phyloP scores from a whole-genome alignment of 2,113 vertebrate genomes.

The Marcusenius ussheri region DNA sequence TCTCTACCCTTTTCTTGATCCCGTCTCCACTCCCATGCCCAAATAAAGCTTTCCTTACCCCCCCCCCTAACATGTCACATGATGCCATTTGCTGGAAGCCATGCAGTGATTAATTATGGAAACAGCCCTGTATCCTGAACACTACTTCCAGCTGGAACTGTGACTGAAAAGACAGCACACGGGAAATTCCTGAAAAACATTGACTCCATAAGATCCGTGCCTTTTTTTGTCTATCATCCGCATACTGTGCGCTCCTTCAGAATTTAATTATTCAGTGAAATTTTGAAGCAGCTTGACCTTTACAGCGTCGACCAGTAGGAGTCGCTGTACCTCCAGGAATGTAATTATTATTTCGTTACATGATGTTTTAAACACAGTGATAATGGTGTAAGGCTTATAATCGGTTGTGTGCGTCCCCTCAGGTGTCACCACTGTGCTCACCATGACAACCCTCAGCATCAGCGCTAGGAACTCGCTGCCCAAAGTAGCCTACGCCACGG shows the following conservation, averaged over 20 bases:
- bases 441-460: conserved; percentile 98
- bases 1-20: background rate
- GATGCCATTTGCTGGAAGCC: background rate
- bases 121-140: background rate
- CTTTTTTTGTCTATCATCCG: background rate
- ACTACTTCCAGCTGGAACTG: background rate
- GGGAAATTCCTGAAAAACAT: background rate
- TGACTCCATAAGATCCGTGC: background rate
- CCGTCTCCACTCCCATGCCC: background rate
- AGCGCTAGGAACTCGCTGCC: conserved; percentile 97
- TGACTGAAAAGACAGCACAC: background rate
- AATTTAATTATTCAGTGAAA: background rate
- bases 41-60: background rate
- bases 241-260: background rate
- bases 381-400: background rate
- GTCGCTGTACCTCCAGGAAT: background rate
- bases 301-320: background rate
- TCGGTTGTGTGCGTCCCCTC: conserved; percentile 10
- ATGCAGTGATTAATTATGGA: background rate
- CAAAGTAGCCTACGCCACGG: conserved; percentile 97
- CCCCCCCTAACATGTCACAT: background rate
- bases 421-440: conserved; percentile 98
- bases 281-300: background rate
- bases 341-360: background rate
- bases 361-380: background rate